phyloP scores from a whole-genome alignment of 2,888 invertebrate species.

The Acholoe squamosa region DNA sequence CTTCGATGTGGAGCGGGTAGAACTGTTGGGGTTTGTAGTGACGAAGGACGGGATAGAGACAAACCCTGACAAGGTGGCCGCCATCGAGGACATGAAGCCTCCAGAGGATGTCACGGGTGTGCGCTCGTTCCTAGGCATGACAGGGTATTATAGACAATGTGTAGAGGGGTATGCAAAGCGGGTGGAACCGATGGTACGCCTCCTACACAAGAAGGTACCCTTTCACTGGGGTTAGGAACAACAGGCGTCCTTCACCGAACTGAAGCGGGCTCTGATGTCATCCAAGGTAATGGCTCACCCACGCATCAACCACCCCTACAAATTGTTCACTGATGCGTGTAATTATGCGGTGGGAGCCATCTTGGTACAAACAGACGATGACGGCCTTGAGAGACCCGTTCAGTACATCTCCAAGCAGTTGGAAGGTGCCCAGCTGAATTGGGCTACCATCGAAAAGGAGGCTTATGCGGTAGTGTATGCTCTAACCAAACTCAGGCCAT shows the following conservation, averaged over 20 bases:
- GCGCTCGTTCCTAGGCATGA: background rate
- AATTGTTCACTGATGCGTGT: background rate
- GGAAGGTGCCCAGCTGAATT: background rate
- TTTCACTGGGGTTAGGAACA: background rate
- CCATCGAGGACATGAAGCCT: background rate
- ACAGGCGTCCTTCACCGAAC: background rate
- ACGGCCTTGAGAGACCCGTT: background rate
- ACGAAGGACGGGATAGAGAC: background rate
- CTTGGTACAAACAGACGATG: background rate
- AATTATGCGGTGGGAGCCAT: background rate
- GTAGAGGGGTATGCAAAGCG: background rate
- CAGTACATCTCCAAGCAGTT: background rate
- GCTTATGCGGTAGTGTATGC: background rate
- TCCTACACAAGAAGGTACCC: background rate
- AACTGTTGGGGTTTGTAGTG: background rate
- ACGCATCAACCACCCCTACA: background rate
- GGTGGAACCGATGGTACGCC: background rate
- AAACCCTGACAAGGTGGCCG: background rate
- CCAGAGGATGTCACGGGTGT: background rate
- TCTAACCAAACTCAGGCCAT: background rate
- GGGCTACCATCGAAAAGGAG: background rate
- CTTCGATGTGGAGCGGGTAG: background rate
- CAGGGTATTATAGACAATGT: background rate
- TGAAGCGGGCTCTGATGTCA: background rate
- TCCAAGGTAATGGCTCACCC: background rate